These are phyloP conservation scores for Steromphala cineraria DNA, from an alignment of 2,888 invertebrate genomes.

Conservation along the genomic window DNA sequence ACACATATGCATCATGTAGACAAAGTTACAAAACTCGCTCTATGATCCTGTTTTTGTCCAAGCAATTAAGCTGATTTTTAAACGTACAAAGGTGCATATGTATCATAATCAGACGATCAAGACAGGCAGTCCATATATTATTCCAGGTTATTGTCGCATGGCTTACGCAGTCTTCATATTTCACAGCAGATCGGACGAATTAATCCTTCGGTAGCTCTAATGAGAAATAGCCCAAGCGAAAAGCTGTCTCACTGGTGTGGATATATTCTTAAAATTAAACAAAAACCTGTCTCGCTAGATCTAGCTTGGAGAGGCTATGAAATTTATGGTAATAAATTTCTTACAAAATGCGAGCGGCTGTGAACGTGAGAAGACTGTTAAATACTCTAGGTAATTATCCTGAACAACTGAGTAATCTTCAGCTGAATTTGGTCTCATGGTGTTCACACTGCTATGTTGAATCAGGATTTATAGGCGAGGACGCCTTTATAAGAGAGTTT, in stretches of 20 bases:
- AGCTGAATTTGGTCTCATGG: slow-evolving; percentile 5
- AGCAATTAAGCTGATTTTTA: no score
- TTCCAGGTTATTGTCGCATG: neutral
- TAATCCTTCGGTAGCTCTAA: neutral
- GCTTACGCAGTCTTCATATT: neutral
- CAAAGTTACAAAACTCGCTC: no score
- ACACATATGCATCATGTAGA: no score
- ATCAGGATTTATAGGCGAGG: slow-evolving; percentile 4
- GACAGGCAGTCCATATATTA: neutral
- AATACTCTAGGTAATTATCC: neutral
- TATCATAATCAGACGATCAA: neutral
- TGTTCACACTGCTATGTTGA: neutral
- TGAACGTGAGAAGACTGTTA: neutral
- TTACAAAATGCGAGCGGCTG: neutral
- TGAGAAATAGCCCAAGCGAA: neutral
- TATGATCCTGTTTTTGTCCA: no score
- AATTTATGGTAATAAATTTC: slow-evolving; percentile 14
- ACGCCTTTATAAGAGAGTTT: neutral
- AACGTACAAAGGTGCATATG: no score
- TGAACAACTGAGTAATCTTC: slow-evolving; percentile 7
- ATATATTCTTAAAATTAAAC: neutral
- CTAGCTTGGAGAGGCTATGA: neutral
- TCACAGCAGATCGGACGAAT: neutral
- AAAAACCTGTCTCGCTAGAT: neutral
- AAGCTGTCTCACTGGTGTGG: neutral